These are phyloP conservation scores for Ophion slaviceki DNA, from an alignment of 2,888 invertebrate genomes.

Conservation along the genomic window DNA sequence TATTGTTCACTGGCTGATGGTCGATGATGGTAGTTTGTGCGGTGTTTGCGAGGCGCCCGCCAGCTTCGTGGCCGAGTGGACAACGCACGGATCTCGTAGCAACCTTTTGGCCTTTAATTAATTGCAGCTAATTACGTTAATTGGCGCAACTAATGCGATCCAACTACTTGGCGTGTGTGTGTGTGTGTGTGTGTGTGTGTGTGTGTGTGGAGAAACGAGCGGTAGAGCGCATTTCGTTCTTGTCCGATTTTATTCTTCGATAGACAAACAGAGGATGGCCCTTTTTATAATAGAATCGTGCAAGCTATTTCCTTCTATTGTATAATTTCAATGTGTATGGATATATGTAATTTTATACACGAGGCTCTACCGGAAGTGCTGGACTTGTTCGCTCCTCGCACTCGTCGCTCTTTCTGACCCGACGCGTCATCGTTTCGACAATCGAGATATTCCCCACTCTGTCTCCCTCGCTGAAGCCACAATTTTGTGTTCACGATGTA, in stretches of 20 bases:
- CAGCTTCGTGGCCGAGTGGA: conserved; percentile 22
- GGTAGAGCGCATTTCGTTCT: conserved; percentile 1
- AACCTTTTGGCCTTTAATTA: conserved; percentile 73
- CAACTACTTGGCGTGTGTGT: neutral
- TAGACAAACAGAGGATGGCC: conserved; percentile 41
- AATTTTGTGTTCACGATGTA: no score
- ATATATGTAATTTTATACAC: conserved; percentile 10
- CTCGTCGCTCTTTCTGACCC: conserved; percentile 44
- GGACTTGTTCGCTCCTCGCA: conserved; percentile 32
- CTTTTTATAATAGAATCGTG: conserved; percentile 35
- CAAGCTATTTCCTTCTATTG: conserved; percentile 6
- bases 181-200: neutral
- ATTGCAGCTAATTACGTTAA: conserved; percentile 78
- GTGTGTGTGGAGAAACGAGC: neutral
- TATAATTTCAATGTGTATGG: neutral
- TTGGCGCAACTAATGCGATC: conserved; percentile 74
- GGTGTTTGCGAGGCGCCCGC: conserved; percentile 20
- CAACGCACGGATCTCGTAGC: conserved; percentile 20
- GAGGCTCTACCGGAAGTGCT: conserved; percentile 52
- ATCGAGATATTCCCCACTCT: neutral
- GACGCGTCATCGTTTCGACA: conserved; percentile 34
- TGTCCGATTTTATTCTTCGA: no score
- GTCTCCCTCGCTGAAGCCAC: neutral
- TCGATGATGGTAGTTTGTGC: neutral
- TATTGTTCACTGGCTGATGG: no score